Conservation (phyloP, 2,113 vertebrate genomes). For the Phaetusa simplex region DNA sequence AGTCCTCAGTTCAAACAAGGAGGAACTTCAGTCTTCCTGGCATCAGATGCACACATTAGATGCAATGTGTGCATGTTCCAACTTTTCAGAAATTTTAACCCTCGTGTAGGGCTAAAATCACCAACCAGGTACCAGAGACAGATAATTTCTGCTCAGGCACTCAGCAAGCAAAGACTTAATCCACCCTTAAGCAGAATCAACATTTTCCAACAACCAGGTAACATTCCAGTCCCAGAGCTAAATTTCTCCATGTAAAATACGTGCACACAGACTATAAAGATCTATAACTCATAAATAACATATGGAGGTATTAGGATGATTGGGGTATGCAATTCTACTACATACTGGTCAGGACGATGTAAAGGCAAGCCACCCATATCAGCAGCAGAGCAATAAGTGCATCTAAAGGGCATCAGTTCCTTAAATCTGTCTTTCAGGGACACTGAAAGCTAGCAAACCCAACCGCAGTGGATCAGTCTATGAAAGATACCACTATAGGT, state of each 20-base stretch:
- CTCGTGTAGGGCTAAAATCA: neutral
- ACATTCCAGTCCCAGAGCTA: neutral
- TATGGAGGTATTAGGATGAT: neutral
- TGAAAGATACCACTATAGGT: neutral
- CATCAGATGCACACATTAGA: neutral
- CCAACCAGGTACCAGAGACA: no score
- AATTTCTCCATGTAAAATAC: neutral
- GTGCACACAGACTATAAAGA: neutral
- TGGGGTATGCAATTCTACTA: no score
- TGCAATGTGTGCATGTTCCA: neutral
- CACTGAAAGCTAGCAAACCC: neutral
- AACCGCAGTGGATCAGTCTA: neutral
- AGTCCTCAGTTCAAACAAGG: neutral
- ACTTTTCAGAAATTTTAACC: neutral
- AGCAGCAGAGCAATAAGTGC: neutral
- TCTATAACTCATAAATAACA: neutral
- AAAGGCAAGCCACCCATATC: neutral
- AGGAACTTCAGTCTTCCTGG: neutral
- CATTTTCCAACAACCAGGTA: neutral
- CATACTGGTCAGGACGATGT: accelerated
- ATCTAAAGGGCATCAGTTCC: neutral
- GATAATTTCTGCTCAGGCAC: neutral
- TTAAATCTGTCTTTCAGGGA: neutral
- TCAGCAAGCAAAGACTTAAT: neutral
- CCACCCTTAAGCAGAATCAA: neutral